A percentile compares a stretch with the other conserved stretches of the same genome.
These are phyloP conservation scores for Scopus umbretta DNA, from an alignment of 2,113 vertebrate species.

Conservation along the genomic window DNA sequence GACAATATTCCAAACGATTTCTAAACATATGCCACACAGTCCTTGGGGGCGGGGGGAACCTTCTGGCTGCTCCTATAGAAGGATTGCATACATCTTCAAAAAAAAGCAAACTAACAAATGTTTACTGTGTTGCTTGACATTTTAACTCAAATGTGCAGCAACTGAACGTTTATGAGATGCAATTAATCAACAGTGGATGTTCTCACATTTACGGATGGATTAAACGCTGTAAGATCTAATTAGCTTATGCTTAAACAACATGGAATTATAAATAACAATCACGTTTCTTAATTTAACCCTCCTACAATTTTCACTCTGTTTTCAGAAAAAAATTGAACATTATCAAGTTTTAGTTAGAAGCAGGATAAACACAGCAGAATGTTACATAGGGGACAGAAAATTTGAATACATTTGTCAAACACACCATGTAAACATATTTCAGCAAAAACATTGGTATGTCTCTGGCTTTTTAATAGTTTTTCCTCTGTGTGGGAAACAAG, in stretches of 20 bases:
- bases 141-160: not conserved
- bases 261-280: conserved; percentile 4
- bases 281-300: not conserved
- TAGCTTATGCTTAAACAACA: not conserved
- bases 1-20: not conserved
- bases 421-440: not conserved
- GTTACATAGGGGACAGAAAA: not conserved
- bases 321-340: not conserved
- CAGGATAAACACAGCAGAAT: not conserved
- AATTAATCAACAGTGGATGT: not conserved
- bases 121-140: not conserved
- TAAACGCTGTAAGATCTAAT: not conserved
- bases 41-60: not conserved
- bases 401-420: not conserved
- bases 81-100: not conserved
- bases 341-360: not conserved
- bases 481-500: not conserved
- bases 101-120: not conserved
- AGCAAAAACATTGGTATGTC: not conserved
- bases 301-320: not conserved
- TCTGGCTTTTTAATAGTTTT: not conserved
- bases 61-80: not conserved
- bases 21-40: not conserved
- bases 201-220: not conserved
- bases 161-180: not conserved